These are phyloP conservation scores for Oscheius sp. DNA, from an alignment of 1,140 invertebrate genomes.

Conservation along the genomic window DNA sequence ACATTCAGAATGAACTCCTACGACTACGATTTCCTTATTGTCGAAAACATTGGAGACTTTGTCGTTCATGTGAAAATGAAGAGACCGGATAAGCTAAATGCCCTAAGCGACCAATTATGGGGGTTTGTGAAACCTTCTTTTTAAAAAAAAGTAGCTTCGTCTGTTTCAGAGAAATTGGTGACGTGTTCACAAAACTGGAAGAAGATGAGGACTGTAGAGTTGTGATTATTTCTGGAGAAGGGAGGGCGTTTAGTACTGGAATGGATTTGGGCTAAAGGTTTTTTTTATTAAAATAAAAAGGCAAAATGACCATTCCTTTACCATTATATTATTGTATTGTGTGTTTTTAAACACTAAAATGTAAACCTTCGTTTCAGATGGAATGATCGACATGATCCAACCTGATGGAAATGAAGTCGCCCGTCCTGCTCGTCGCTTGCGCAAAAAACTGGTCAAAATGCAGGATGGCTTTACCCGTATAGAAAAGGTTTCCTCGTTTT, in stretches of 20 bases:
- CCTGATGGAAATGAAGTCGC: background rate
- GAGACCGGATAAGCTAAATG: background rate
- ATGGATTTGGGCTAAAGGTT: background rate
- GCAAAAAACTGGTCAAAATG: conserved; percentile 1
- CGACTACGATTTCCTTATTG: background rate
- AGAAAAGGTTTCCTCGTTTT: background rate
- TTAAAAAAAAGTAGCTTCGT: background rate
- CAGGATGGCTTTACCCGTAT: conserved; percentile 23
- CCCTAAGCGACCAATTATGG: background rate
- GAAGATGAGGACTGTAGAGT: background rate
- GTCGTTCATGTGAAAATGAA: background rate
- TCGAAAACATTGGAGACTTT: background rate
- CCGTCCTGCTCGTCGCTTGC: background rate
- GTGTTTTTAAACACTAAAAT: background rate
- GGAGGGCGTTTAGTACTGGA: background rate
- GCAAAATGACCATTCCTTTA: background rate
- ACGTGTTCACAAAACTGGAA: background rate
- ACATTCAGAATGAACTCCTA: too few species aligned
- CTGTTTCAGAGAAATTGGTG: background rate
- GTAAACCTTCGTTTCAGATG: background rate
- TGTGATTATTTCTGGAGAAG: background rate
- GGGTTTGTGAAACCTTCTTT: background rate
- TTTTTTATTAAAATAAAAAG: background rate
- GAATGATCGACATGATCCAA: background rate
- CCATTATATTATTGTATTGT: background rate